These are phyloP conservation scores for Thunnus albacares DNA, from an alignment of 2,797 vertebrate species.

Conservation along the genomic window DNA sequence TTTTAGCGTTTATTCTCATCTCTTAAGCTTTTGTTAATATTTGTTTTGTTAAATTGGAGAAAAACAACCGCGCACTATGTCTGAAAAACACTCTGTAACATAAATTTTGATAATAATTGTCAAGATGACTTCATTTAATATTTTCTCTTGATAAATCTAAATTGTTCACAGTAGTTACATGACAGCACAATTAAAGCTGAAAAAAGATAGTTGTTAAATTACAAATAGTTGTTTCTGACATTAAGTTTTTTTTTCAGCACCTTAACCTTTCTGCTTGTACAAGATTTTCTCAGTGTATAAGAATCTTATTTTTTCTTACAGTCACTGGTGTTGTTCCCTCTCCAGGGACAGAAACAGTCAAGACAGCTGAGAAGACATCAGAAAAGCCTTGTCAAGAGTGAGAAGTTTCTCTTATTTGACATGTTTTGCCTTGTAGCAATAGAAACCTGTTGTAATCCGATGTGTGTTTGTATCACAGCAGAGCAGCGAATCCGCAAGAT, in stretches of 20 bases:
- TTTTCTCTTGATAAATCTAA: not conserved
- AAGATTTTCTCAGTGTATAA: slow-evolving; percentile 9
- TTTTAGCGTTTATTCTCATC: not conserved
- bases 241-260: no score
- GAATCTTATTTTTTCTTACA: slow-evolving; percentile 29
- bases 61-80: not conserved
- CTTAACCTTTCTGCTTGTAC: no score
- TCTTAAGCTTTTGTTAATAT: not conserved
- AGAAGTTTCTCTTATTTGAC: slow-evolving; percentile 48
- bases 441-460: slow-evolving; percentile 21
- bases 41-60: not conserved
- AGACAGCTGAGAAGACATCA: slow-evolving; percentile 28
- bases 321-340: slow-evolving; percentile 23
- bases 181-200: not conserved
- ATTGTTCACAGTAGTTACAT: not conserved
- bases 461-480: slow-evolving; percentile 65
- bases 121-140: not conserved
- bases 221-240: no score
- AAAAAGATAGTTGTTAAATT: not conserved
- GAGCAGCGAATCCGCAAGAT: slow-evolving; percentile 69
- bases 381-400: slow-evolving; percentile 64
- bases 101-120: not conserved
- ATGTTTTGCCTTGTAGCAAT: not conserved
- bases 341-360: slow-evolving; percentile 42
- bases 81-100: not conserved